phyloP scores from a whole-genome alignment of 2,888 invertebrate species.

The Lasioglossum oenotherae region DNA sequence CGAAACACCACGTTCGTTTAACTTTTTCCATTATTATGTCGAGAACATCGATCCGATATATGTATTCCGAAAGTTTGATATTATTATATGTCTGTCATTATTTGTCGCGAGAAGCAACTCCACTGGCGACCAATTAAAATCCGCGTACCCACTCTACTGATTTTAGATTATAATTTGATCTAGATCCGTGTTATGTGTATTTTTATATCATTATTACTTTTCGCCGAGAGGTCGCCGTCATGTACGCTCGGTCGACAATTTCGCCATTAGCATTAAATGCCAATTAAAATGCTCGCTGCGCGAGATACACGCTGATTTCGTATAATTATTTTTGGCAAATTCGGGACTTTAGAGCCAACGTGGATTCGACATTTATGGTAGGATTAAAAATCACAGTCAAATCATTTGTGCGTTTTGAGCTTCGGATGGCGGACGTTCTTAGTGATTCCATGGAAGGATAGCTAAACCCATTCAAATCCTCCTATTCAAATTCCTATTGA shows the following conservation, averaged over 20 bases:
- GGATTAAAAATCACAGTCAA: background rate
- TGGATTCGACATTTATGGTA: background rate
- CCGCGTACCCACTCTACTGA: background rate
- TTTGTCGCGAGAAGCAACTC: background rate
- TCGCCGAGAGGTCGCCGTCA: background rate
- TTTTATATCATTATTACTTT: background rate
- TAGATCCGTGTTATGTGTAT: background rate
- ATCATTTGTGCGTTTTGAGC: background rate
- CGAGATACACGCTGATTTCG: background rate
- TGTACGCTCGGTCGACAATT: background rate
- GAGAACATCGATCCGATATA: background rate
- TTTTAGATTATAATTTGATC: background rate
- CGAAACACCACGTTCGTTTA: background rate
- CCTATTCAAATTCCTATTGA: background rate
- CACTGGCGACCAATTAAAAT: constrained; percentile 1
- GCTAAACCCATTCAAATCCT: background rate
- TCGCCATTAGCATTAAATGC: background rate
- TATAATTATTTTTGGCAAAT: background rate
- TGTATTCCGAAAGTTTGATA: background rate
- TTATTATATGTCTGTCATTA: background rate
- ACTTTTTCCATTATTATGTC: background rate
- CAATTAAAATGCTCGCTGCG: background rate
- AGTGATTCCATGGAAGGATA: background rate
- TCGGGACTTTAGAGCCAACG: background rate
- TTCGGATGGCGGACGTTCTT: background rate